phyloP scores from a whole-genome alignment of 2,888 invertebrate genomes.

The Dichetophora obliterata region DNA sequence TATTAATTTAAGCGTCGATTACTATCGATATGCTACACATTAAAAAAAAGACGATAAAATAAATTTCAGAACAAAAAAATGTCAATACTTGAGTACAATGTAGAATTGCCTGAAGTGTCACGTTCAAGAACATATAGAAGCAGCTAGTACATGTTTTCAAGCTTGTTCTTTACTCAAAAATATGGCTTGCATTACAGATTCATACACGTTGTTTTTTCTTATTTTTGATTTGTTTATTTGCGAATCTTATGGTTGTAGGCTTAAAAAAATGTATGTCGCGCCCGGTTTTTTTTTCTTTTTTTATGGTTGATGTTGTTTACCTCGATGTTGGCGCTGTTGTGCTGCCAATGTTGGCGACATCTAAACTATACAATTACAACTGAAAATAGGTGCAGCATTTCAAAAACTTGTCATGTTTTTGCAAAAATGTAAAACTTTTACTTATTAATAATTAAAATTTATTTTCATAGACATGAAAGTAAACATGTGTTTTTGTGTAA shows the following conservation, averaged over 20 bases:
- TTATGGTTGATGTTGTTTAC: constrained; percentile 23
- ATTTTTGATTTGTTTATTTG: not conserved
- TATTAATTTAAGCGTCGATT: not conserved
- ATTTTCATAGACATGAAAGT: too few relatives aligned
- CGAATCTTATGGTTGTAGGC: not conserved
- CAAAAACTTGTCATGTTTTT: not conserved
- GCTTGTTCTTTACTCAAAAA: not conserved
- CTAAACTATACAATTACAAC: not conserved
- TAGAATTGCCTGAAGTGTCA: constrained; percentile 20
- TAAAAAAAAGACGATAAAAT: not conserved
- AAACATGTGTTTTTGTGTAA: too few relatives aligned
- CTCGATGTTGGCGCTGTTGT: constrained; percentile 13
- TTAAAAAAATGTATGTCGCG: not conserved
- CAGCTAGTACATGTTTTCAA: not conserved
- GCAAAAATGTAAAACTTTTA: too few relatives aligned
- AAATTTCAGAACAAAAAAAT: not conserved
- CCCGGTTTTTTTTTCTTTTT: not conserved
- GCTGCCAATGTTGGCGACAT: not conserved
- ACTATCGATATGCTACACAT: not conserved
- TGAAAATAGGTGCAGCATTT: constrained; percentile 1
- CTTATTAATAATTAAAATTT: too few relatives aligned
- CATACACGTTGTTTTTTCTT: not conserved
- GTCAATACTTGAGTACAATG: not conserved
- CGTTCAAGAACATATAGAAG: constrained; percentile 24
- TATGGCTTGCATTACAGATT: not conserved